A percentile compares a stretch with the other conserved stretches of the same genome.
Conservation (phyloP, 2,797 vertebrate species). For the Myioborus miniatus region DNA sequence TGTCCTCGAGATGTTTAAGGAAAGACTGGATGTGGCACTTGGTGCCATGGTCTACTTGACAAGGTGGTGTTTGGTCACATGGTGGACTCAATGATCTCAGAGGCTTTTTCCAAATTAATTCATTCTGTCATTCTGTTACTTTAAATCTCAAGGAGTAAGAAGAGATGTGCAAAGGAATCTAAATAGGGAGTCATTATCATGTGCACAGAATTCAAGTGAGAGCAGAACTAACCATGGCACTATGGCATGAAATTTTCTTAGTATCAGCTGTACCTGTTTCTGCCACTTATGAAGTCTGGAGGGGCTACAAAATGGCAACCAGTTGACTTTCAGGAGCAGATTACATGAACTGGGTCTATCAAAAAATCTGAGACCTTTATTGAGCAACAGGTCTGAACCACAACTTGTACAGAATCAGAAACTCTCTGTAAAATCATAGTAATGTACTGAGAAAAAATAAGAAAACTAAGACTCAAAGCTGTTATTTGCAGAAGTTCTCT, state of each 20-base stretch:
- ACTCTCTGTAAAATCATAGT: not conserved
- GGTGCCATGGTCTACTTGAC: not conserved
- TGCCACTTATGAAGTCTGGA: not conserved
- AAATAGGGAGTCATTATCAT: not conserved
- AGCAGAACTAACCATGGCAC: not conserved
- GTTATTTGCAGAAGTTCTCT: not conserved
- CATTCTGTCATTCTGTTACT: not conserved
- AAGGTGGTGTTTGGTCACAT: fast-evolving
- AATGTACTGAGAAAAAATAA: not conserved
- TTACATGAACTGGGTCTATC: not conserved
- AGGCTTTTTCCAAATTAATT: not conserved
- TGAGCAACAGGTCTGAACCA: not conserved
- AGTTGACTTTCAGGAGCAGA: not conserved
- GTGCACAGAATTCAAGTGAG: fast-evolving
- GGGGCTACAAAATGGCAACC: not conserved
- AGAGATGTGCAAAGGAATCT: not conserved
- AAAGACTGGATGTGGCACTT: not conserved
- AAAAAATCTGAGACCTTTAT: not conserved
- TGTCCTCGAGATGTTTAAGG: not conserved
- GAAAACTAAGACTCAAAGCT: not conserved
- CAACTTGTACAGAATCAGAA: not conserved
- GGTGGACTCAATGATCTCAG: not conserved
- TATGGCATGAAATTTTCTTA: not conserved
- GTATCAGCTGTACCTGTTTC: not conserved
- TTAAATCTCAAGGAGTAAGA: not conserved